Conservation (phyloP, 2,113 vertebrate species). For the Pachycephala philippinensis region DNA sequence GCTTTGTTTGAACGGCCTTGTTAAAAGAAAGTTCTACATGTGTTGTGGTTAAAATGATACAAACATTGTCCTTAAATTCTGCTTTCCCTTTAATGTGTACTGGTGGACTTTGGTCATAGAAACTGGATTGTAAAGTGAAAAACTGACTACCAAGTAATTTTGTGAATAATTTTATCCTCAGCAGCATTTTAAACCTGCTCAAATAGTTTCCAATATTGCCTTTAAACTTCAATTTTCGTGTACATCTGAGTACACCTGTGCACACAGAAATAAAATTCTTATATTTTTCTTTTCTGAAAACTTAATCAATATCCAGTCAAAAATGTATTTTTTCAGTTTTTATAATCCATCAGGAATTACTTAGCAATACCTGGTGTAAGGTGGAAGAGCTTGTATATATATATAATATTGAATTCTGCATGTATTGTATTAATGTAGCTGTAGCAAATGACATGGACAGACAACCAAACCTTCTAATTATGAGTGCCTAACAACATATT, state of each 20-base stretch:
- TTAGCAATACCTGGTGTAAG: not conserved
- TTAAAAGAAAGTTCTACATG: not conserved
- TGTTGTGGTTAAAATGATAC: not conserved
- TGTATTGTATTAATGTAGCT: not conserved
- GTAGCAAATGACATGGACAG: not conserved
- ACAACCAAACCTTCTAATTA: not conserved
- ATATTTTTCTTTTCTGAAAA: constrained; percentile 14
- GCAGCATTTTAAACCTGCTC: constrained; percentile 34
- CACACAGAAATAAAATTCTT: not conserved
- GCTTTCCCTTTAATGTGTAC: constrained; percentile 2
- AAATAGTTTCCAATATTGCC: constrained; percentile 56
- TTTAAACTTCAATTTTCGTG: constrained; percentile 66
- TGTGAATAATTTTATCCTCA: constrained; percentile 36
- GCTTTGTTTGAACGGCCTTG: not conserved
- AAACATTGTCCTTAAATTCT: constrained; percentile 17
- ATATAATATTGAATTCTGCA: not conserved
- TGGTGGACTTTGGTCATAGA: not conserved
- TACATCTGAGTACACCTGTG: constrained; percentile 27
- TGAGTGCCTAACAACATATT: not conserved
- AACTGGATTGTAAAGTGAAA: constrained; percentile 6
- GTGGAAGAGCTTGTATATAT: not conserved
- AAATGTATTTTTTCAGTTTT: not conserved
- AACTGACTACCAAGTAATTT: constrained; percentile 20
- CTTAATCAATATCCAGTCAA: not conserved
- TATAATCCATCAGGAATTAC: not conserved